Evolutionary conservation across 2,888 invertebrate genomes (phyloP), one percentile per base, ranked within the genome.

Genomic region (Plebejus argus): DNA sequence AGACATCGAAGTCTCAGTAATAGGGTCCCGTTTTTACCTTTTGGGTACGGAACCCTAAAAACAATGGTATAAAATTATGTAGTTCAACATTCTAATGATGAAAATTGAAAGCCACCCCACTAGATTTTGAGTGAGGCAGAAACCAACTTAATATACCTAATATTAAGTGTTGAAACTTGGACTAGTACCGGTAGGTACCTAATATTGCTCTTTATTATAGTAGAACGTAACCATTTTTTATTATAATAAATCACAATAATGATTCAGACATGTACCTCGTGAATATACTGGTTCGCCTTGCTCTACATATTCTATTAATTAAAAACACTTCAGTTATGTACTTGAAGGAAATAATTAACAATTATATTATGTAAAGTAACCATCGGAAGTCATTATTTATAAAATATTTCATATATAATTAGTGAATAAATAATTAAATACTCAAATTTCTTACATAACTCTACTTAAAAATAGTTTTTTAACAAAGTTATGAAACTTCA

Each of bases 291-390:
- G 74, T 53, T 74, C 74, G 74, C 74, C 49, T 74, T 74, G 74
- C 74, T 49, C 74, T 74, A 74, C 49, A 53, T 74, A 49, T 23
- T 49, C 49, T 15, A 18, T 49, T 74, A 74, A 74, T 74, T 49
- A 74, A 39, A 28, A 53, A 12, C 23, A 72, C 49, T 49, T 74
- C 39, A 28, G 74, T 49, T 28, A 49, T 49, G 49, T 49, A 53
- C 72, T 20, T 74, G 49, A 45, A 74, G 74, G 74, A 74, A 74
- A 74, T 74, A 74, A 49, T 74, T 74, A 74, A 74, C 28, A 20
- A 20, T 74, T 49, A 74, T 39, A 23, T 74, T 53, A 49, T 53
- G 28, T 74, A 74, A 74, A 39, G 18, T 23, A 20, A 23, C 28
- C 33, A 49, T 53, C 74, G 74, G 74, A 74, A 74, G 74, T 74